phyloP scores from a whole-genome alignment of 2,797 vertebrate genomes.

The Oryzias sinensis region DNA sequence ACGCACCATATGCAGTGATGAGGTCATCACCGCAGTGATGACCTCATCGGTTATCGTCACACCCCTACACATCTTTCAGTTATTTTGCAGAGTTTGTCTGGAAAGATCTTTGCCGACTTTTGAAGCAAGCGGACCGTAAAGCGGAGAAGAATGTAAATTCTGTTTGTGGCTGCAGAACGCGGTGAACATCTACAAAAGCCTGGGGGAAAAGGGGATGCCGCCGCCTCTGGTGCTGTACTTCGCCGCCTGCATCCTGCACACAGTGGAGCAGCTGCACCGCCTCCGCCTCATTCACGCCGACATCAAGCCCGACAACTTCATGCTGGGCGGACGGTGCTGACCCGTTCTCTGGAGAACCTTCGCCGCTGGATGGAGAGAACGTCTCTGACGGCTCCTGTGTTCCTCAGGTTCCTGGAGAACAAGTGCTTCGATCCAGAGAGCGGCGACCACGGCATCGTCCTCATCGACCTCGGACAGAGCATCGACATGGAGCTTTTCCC shows the following conservation, averaged over 20 bases:
- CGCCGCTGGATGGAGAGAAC: too few relatives aligned
- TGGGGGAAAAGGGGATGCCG: conserved; percentile 87
- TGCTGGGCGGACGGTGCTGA: conserved; percentile 84
- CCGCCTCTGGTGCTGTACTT: conserved; percentile 88
- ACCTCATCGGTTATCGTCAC: too few relatives aligned
- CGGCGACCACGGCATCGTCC: conserved; percentile 83
- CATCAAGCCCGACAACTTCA: conserved; percentile 95
- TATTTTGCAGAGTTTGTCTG: too few relatives aligned
- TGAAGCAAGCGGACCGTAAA: too few relatives aligned
- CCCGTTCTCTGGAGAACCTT: background rate
- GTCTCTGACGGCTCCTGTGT: background rate
- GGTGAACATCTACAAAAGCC: conserved; percentile 86
- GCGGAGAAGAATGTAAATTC: too few relatives aligned
- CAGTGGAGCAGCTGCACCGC: conserved; percentile 86
- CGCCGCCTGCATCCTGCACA: conserved; percentile 84
- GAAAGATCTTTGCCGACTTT: too few relatives aligned
- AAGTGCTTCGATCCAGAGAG: conserved; percentile 72
- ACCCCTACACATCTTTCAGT: too few relatives aligned
- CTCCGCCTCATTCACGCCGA: conserved; percentile 88
- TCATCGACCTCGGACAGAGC: conserved; percentile 93
- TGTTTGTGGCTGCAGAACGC: conserved; percentile 75
- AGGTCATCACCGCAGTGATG: too few relatives aligned
- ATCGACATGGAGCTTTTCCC: conserved; percentile 92
- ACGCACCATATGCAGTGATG: too few relatives aligned
- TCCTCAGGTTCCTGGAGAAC: conserved; percentile 88